Evolutionary conservation across 2,113 vertebrate genomes (phyloP).

Genomic region (Elgaria multicarinata): DNA sequence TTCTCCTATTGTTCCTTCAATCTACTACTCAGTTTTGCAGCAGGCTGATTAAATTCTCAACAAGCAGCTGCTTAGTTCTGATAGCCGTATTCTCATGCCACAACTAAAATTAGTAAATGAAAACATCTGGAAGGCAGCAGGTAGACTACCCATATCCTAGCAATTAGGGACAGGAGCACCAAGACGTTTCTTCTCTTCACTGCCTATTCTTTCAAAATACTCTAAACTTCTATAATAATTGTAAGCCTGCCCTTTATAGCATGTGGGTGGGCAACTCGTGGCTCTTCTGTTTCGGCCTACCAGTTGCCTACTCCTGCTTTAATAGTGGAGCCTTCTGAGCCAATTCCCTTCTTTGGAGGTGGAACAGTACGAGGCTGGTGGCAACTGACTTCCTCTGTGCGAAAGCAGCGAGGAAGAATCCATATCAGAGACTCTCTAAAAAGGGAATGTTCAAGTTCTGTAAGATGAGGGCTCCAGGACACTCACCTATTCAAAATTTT

Average conservation of each 20-base stretch:
- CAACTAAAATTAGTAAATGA: too few species aligned
- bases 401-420: neutral
- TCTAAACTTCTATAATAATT: neutral
- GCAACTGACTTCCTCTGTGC: neutral
- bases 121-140: too few species aligned
- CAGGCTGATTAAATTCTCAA: too few species aligned
- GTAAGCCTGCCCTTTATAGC: neutral
- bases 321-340: too few species aligned
- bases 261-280: neutral
- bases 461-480: neutral
- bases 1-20: too few species aligned
- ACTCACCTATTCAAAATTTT: neutral
- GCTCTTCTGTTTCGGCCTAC: too few species aligned
- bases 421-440: neutral
- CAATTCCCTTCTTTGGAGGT: neutral
- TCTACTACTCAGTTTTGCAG: too few species aligned
- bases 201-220: neutral
- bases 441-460: neutral
- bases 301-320: too few species aligned
- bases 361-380: neutral
- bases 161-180: neutral
- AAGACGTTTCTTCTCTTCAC: neutral
- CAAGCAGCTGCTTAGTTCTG: too few species aligned
- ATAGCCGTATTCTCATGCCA: too few species aligned
- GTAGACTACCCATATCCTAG: neutral